Evolutionary conservation across 1,140 invertebrate genomes (phyloP).

Genomic region (Stratiolaelaps scimitus): DNA sequence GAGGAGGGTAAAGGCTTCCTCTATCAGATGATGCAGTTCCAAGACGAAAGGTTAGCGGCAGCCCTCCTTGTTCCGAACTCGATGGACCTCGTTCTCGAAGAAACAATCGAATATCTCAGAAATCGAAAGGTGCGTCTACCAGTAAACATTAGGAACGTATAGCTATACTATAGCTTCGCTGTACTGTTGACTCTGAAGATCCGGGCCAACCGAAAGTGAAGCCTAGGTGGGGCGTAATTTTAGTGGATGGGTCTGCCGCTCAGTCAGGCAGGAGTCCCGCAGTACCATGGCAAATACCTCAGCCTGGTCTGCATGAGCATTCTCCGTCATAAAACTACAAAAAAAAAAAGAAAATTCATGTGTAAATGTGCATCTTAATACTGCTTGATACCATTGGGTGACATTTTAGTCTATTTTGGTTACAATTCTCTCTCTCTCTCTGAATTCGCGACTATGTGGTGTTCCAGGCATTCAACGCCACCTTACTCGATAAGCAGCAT

Average conservation of each 20-base stretch:
- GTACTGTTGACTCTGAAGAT: too few relatives aligned
- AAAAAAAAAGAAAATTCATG: too few relatives aligned
- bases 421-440: neutral
- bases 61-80: slow-evolving; percentile 40
- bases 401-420: neutral
- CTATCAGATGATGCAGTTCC: slow-evolving; percentile 53
- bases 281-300: too few relatives aligned
- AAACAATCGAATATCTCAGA: slow-evolving; percentile 47
- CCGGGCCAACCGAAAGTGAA: too few relatives aligned
- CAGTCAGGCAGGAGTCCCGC: too few relatives aligned
- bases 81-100: slow-evolving; percentile 42
- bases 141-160: too few relatives aligned
- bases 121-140: slow-evolving; percentile 39
- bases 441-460: neutral
- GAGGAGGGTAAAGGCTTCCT: slow-evolving; percentile 50
- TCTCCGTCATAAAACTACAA: too few relatives aligned
- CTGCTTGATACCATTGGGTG: neutral
- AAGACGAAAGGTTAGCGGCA: slow-evolving; percentile 47
- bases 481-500: slow-evolving; percentile 47
- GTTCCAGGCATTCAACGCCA: slow-evolving; percentile 44
- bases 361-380: neutral
- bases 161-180: too few relatives aligned
- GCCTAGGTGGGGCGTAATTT: too few relatives aligned
- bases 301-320: too few relatives aligned
- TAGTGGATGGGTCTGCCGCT: too few relatives aligned